These are phyloP conservation scores for Atherix ibis DNA, from an alignment of 2,888 invertebrate species.

Conservation along the genomic window DNA sequence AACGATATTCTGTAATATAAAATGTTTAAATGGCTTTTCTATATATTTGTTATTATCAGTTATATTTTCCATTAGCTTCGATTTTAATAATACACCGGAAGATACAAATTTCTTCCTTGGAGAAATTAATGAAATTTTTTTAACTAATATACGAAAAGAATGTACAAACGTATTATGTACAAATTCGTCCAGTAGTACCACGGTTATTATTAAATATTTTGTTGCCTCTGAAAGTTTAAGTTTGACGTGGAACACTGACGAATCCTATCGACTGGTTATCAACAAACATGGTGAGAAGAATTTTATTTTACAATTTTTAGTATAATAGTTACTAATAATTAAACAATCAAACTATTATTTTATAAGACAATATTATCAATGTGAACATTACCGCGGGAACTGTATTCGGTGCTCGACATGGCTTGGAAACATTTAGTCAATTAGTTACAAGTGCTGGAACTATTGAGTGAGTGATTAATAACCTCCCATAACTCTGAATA, in stretches of 20 bases:
- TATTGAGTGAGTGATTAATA: conserved; percentile 13
- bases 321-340: too few species aligned
- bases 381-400: conserved; percentile 33
- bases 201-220: conserved; percentile 40
- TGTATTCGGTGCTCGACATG: conserved; percentile 60
- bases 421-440: conserved; percentile 59
- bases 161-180: conserved; percentile 41
- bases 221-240: conserved; percentile 35
- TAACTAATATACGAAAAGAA: conserved; percentile 40
- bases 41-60: too few species aligned
- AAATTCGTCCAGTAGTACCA: conserved; percentile 33
- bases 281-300: conserved; percentile 38
- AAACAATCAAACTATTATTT: too few species aligned
- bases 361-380: too few species aligned
- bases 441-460: conserved; percentile 35
- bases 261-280: conserved; percentile 47
- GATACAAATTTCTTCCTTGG: conserved; percentile 37
- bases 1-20: conserved; percentile 33
- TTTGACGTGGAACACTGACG: conserved; percentile 51
- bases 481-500: too few species aligned
- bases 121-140: conserved; percentile 39
- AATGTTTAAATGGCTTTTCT: too few species aligned
- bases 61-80: too few species aligned
- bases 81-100: conserved; percentile 35
- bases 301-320: too few species aligned